phyloP scores from a whole-genome alignment of 1,140 invertebrate species.

The Mycetomoellerius zeteki region DNA sequence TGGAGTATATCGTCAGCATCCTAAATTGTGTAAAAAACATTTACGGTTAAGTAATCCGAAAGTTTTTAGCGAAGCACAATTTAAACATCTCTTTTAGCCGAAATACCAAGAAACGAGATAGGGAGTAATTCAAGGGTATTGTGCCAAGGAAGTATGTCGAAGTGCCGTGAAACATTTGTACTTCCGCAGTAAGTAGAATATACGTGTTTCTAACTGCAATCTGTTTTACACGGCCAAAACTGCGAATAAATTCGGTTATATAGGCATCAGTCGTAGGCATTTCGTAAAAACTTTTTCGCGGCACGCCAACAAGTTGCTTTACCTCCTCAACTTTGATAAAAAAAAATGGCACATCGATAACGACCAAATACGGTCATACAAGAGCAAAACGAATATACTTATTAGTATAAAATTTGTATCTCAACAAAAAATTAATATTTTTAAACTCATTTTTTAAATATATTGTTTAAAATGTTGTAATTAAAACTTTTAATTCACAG shows the following conservation, averaged over 20 bases:
- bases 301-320: neutral
- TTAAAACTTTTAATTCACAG: too few species aligned
- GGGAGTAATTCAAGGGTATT: slow-evolving; percentile 39
- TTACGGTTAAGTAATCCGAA: slow-evolving; percentile 33
- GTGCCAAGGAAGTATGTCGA: slow-evolving; percentile 7
- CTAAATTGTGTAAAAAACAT: neutral
- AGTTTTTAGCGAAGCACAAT: slow-evolving; percentile 56
- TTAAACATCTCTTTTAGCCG: slow-evolving; percentile 29
- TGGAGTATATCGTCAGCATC: neutral
- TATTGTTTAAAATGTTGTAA: too few species aligned
- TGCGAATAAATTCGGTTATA: slow-evolving; percentile 50
- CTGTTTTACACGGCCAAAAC: slow-evolving; percentile 30
- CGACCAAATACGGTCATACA: neutral
- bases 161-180: slow-evolving; percentile 48
- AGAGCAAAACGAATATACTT: neutral
- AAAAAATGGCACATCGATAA: slow-evolving; percentile 5
- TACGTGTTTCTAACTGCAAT: slow-evolving; percentile 52
- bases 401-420: neutral
- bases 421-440: too few species aligned
- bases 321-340: neutral
- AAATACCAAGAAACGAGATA: slow-evolving; percentile 56
- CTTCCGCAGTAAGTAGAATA: slow-evolving; percentile 26
- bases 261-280: slow-evolving; percentile 37
- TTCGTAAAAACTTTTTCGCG: slow-evolving; percentile 30
- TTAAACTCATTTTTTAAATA: too few species aligned